Conservation (phyloP, 2,113 vertebrate genomes). For the Illadopsis cleaveri region DNA sequence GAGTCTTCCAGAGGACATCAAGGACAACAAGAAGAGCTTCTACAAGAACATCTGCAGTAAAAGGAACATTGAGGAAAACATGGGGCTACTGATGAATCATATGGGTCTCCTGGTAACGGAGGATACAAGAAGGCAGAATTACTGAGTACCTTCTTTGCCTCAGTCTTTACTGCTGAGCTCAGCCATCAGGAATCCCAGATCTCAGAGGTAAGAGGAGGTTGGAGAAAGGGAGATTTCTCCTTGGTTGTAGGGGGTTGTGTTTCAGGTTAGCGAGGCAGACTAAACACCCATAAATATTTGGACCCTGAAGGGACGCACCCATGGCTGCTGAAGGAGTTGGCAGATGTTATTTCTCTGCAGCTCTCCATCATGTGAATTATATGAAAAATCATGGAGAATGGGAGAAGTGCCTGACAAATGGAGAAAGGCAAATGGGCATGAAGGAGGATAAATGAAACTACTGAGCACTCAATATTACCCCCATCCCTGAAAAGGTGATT, state of each 20-base stretch:
- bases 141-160: background rate
- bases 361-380: background rate
- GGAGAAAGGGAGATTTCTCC: background rate
- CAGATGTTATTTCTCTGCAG: background rate
- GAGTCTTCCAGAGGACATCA: background rate
- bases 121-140: background rate
- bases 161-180: background rate
- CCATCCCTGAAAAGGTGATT: background rate
- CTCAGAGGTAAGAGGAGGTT: background rate
- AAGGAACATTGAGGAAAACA: background rate
- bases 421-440: background rate
- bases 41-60: background rate
- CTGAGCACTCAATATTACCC: too few relatives aligned
- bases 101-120: accelerated
- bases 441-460: background rate
- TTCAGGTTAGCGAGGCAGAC: too few relatives aligned
- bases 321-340: background rate
- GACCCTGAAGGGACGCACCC: background rate
- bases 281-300: background rate
- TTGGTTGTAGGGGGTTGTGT: background rate
- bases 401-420: accelerated
- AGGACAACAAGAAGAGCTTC: background rate
- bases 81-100: accelerated
- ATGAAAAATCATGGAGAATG: background rate
- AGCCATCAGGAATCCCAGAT: background rate